Percentiles rank a stretch among this genome's conserved stretches.
Conservation (phyloP, 2,113 vertebrate genomes). For the Axis porcinus region DNA sequence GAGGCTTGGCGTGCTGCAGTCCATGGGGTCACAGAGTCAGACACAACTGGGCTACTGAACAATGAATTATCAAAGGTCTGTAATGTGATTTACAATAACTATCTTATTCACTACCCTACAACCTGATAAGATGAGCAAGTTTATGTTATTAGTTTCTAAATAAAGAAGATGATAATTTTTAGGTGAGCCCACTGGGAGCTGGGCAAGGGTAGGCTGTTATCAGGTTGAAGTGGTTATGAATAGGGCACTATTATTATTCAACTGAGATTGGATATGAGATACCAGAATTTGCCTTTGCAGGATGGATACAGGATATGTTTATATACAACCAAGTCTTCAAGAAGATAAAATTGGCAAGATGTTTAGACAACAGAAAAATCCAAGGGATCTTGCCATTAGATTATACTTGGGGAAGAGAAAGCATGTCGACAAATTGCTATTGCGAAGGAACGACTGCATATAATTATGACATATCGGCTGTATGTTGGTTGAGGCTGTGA, state of each 20-base stretch:
- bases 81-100: conserved; percentile 8
- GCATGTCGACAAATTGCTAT: neutral
- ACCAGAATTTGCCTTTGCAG: neutral
- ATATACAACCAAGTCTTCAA: neutral
- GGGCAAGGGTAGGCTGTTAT: neutral
- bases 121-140: neutral
- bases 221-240: neutral
- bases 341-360: neutral
- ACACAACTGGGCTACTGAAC: neutral
- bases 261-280: neutral
- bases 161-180: conserved; percentile 9
- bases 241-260: neutral
- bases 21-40: neutral
- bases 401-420: neutral
- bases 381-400: neutral
- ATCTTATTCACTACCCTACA: neutral
- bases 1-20: neutral
- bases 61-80: neutral
- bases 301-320: neutral
- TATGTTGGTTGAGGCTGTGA: neutral
- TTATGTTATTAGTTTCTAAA: neutral
- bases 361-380: neutral
- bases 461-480: neutral
- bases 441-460: neutral
- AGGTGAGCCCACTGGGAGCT: neutral